Base-by-base conservation (phyloP, 2,888 invertebrate genomes). In the Chaetoderma sp. region DNA sequence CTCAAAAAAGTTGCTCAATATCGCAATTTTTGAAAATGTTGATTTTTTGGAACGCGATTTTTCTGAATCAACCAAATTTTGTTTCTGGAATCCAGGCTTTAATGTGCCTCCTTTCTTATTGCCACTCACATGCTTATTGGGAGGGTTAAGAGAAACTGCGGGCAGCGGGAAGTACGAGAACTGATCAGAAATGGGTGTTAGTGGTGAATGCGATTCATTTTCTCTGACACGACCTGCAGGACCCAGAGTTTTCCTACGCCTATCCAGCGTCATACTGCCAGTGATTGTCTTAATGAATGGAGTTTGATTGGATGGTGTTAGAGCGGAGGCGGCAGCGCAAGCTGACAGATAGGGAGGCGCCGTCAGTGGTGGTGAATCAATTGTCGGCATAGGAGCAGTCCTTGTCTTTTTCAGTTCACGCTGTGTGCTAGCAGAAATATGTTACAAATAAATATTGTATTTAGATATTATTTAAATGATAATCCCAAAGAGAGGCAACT, bases 1-100 rank as follows among this genome's bases (percentile, higher is more conserved):
- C 67, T 82, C 82, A 73, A 82, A 82, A 68, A 78, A 80, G 4
- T 79, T 79, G 66, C 80, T 81, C 8, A 82, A 70, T 32, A 81
- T 76, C n/a, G 80, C 79, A 59, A 81, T 82, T 72, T 80, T 80
- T 16, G 78, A 76, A 54, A 79, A 72, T 32, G 1, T 60, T 2
- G 30, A 28, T 21, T 52, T 52, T 39, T 62, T 65, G 1, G 54
- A 64, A 13, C 55, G 30, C 18, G 52, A 33, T n/a, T n/a, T n/a
- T n/a, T n/a, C n/a, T n/a, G n/a, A n/a, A n/a, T n/a, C n/a, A n/a
- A n/a, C n/a, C n/a, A n/a, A n/a, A n/a, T n/a, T n/a, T n/a, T n/a
- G n/a, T n/a, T n/a, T n/a, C 23, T 56, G 56, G 2, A 30, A 30
- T 8, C 39, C 36, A 36, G 56, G 56, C 39, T n/a, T 39, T 39